Base-by-base conservation (phyloP, 1,140 invertebrate species). In the Diorhabda elongata region DNA sequence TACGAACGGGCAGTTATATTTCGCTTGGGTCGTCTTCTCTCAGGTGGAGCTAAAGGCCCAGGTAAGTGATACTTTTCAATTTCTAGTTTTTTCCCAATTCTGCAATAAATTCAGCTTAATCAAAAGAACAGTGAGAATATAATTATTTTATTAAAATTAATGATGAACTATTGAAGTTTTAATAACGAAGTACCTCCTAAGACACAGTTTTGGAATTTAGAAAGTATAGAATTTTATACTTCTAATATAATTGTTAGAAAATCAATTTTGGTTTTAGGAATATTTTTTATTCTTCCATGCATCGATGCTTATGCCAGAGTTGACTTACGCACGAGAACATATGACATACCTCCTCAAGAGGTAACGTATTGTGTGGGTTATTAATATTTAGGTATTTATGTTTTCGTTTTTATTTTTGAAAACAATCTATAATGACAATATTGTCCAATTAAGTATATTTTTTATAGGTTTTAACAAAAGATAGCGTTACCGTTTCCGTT, bases 301-400 rank as follows among this genome's bases (percentile, higher is more conserved):
- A 94, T 98, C 75, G 96, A 98, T 79, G 91, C 90, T 41, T 97
- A 97, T 77, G 91, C 92, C 9, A 91, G 95, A 60, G 94, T 95
- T 5, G 95, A 98, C 81, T 83, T 98, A 60, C 88, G 96, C 71
- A 94, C 92, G 5, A 87, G 95, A 68, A 95, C 94, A 1, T 97
- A 97, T 78, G 95, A 97, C 78, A 94, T 98, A 44, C 95, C 96
- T 52, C 94, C 95, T 6, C 95, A 97, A 84, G 95, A 97, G 86
- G 95, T 96, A 87, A 71, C 26, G 26, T 26, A 26, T 26, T 26
- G 26, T 26, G 26, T 26, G 26, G 26, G 26, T 26, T 26, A 26
- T 26, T 26, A 26, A 26, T 26, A 26, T 26, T 26, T 26, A 26
- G 26, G 26, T 26, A 26, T 26, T 26, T 26, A 26, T 26, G 26